Conservation (phyloP, 2,797 vertebrate species). For the Acanthopagrus latus region DNA sequence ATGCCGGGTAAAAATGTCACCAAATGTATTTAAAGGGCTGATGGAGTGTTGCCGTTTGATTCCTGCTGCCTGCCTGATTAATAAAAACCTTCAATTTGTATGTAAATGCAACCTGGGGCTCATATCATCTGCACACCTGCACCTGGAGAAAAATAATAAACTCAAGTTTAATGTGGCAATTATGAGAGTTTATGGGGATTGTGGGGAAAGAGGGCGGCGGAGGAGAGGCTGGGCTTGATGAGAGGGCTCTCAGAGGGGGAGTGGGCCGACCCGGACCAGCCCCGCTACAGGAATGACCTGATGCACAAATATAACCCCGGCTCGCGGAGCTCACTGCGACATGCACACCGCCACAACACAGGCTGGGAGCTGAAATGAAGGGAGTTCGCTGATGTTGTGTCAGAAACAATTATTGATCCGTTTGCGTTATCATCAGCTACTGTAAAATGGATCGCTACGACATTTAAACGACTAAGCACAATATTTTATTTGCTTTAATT, state of each 20-base stretch:
- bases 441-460: background rate
- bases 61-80: constrained; percentile 99
- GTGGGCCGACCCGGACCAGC: constrained; percentile 70
- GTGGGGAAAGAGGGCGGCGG: constrained; percentile 82
- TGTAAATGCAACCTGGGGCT: constrained; percentile 99
- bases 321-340: constrained; percentile 55
- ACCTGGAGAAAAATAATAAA: constrained; percentile 99
- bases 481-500: background rate
- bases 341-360: constrained; percentile 34
- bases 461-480: background rate
- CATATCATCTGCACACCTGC: constrained; percentile 99
- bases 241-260: constrained; percentile 77
- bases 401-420: constrained; percentile 16
- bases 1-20: constrained; percentile 99
- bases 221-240: constrained; percentile 75
- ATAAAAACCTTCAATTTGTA: constrained; percentile 99
- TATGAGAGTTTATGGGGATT: constrained; percentile 99
- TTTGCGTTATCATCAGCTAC: constrained; percentile 20
- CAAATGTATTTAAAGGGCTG: constrained; percentile 99
- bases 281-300: constrained; percentile 79
- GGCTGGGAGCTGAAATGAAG: constrained; percentile 14
- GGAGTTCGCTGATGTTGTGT: constrained; percentile 28
- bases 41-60: constrained; percentile 99
- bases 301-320: constrained; percentile 77
- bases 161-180: constrained; percentile 99